Evolutionary conservation across 2,113 vertebrate genomes (phyloP), one percentile per base, ranked within the genome.

Genomic region (Psephotus haematonotus): DNA sequence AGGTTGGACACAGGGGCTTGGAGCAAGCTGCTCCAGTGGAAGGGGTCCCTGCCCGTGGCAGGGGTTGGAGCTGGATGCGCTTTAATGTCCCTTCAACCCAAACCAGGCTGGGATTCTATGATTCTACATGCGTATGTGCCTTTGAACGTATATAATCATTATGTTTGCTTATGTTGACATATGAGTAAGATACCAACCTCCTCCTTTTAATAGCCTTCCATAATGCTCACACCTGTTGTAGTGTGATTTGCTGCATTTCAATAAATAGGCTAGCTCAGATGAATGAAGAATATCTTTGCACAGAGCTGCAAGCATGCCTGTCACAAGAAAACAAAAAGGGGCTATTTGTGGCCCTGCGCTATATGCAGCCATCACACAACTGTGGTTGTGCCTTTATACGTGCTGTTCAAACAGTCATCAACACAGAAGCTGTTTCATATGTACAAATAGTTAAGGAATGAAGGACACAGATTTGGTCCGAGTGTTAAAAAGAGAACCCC

Each of bases 81-180:
- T 35, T 35, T 59, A 59, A 59, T 33, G 57, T 35, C 57, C 57
- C 22, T 59, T 59, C 20, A 59, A 35, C 57, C 8, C 57, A n/a
- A 59, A 35, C 57, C 22, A n/a, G 57, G 1, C 33, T 24, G 57
- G 33, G 57, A 15, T 14, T 59, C 57, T 35, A 15, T 4, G 14
- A 16, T 59, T 2, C 62, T 27, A 1, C 22, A 4, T 39, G 39
- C 31, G 16, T 17, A 25, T 0, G 1, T 0, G 8, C 57, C 83
- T 76, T 33, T 44, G 80, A 19, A 6, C 1, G 2, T 31, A 1
- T 28, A 10, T 35, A 37, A 35, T 25, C 8, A 1, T 17, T 50
- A 53, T 47, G 57, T 80, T 84, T 93, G 47, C 84, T 62, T 33
- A 0, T 9, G 12, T 29, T 90, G 92, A 75, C 5, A 2, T 27